These are phyloP conservation scores for Lepisosteus oculatus DNA, from an alignment of 2,113 vertebrate genomes.

Conservation along the genomic window DNA sequence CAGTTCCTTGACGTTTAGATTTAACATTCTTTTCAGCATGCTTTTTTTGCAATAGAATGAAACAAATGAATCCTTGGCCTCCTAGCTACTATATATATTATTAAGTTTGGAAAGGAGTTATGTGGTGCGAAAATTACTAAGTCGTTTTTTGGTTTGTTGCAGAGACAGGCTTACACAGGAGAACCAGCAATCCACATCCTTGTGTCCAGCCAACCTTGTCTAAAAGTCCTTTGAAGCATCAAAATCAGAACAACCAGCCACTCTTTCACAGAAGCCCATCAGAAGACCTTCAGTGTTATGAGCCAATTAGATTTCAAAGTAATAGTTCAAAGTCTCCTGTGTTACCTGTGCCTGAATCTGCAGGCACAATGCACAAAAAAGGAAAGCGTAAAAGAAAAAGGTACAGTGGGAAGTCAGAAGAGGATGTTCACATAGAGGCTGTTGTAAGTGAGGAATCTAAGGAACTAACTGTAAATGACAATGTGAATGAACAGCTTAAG, in stretches of 20 bases:
- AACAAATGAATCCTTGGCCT: no score
- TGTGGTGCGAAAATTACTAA: no score
- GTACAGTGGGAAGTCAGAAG: neutral
- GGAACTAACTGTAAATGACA: neutral
- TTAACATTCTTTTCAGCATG: no score
- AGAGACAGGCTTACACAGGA: slow-evolving; percentile 19
- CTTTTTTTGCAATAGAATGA: no score
- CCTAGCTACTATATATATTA: no score
- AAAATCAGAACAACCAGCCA: neutral
- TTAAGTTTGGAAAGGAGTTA: no score
- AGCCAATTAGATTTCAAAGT: neutral
- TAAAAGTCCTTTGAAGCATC: neutral
- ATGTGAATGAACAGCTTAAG: neutral
- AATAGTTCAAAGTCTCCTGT: neutral
- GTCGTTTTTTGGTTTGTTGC: slow-evolving; percentile 2
- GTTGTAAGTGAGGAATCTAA: neutral
- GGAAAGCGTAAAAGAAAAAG: neutral
- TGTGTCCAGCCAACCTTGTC: neutral
- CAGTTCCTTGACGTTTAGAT: no score
- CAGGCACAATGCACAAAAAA: neutral
- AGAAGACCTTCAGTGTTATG: neutral
- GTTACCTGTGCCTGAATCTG: neutral
- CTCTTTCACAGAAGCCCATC: neutral
- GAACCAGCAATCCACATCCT: slow-evolving; percentile 16
- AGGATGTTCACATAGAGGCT: neutral